Evolutionary conservation across 2,113 vertebrate genomes (phyloP).

Genomic region (Chiloscyllium plagiosum): DNA sequence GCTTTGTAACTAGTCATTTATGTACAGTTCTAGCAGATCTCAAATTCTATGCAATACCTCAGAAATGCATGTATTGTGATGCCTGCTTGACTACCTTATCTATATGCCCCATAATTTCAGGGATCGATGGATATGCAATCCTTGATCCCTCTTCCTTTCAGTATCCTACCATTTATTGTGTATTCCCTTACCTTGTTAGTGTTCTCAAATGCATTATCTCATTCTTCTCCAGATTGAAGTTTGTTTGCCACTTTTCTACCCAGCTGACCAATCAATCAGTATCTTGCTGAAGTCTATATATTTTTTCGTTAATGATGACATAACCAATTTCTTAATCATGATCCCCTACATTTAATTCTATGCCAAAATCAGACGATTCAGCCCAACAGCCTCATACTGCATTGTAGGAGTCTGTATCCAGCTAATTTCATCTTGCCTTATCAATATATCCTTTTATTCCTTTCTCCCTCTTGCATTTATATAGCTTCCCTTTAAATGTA

Average conservation of each 20-base stretch:
- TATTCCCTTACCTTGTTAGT: neutral
- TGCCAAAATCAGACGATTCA: neutral
- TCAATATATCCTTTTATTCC: neutral
- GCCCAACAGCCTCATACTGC: neutral
- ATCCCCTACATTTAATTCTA: neutral
- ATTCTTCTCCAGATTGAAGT: neutral
- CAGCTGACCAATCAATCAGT: too few relatives aligned
- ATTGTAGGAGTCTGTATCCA: neutral
- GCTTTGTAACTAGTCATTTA: neutral
- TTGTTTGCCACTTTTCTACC: neutral
- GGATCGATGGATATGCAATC: too few relatives aligned
- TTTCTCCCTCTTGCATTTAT: neutral
- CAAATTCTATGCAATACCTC: too few relatives aligned
- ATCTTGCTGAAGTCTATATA: too few relatives aligned
- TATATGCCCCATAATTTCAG: neutral
- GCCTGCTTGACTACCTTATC: neutral
- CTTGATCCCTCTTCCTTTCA: neutral
- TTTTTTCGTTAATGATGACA: neutral
- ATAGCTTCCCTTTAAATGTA: neutral
- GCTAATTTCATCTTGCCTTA: neutral
- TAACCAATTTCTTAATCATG: neutral
- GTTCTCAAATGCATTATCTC: neutral
- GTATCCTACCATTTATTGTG: neutral
- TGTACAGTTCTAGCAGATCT: neutral
- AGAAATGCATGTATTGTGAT: too few relatives aligned